These are phyloP conservation scores for Diadema setosum DNA, from an alignment of 35 echinoderm and acorn worm species.

Conservation along the genomic window DNA sequence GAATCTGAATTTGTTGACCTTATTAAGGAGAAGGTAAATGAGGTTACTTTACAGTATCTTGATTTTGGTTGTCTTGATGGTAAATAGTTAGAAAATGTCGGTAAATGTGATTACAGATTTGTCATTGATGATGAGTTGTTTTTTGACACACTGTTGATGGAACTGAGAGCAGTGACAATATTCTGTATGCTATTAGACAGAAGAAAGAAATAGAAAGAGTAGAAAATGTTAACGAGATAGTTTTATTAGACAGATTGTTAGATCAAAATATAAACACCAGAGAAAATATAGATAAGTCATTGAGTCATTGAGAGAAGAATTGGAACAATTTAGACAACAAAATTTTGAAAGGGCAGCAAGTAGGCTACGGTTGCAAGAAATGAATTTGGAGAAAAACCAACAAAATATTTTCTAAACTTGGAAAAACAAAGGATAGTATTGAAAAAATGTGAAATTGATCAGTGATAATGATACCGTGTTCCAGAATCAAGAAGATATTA, in stretches of 20 bases:
- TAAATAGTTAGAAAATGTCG: neutral
- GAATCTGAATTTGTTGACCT: neutral
- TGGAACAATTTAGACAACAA: no score
- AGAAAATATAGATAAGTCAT: no score
- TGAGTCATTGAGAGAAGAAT: no score
- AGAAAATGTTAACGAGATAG: neutral
- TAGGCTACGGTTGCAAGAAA: no score
- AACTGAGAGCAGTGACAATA: neutral
- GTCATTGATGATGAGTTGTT: neutral
- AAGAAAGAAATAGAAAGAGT: neutral
- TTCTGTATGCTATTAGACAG: neutral
- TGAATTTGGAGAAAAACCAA: no score
- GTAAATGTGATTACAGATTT: neutral
- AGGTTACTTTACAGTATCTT: neutral
- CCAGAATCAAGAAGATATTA: neutral
- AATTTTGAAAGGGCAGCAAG: no score
- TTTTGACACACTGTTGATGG: neutral
- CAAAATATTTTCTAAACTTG: no score
- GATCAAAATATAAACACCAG: no score
- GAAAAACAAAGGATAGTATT: no score
- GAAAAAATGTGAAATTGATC: no score
- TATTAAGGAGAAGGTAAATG: neutral
- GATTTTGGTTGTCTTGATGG: neutral
- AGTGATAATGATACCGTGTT: neutral
- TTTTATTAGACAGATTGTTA: neutral